A percentile compares a stretch with the other conserved stretches of the same genome.
Evolutionary conservation across 1,140 invertebrate species (phyloP).

Genomic region (Solenopsis invicta): DNA sequence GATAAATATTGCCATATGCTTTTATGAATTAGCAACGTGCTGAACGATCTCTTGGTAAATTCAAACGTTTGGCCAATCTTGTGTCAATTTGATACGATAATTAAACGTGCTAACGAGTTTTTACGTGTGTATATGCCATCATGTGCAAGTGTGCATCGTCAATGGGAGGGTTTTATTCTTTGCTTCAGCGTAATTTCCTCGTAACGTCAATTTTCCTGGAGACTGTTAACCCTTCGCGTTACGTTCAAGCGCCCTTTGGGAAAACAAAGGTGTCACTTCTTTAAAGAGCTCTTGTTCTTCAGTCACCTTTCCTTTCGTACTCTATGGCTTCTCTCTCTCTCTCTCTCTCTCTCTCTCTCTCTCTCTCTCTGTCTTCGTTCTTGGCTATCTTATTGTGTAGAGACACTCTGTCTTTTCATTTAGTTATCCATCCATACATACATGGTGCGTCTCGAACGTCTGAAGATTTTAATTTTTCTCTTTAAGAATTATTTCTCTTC

Average conservation of each 20-base stretch:
- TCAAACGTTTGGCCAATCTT: neutral
- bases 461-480: slow-evolving; percentile 59
- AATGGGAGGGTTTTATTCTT: slow-evolving; percentile 68
- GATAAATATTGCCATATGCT: neutral
- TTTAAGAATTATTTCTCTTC: neutral
- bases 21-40: neutral
- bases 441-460: slow-evolving; percentile 67
- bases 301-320: slow-evolving; percentile 44
- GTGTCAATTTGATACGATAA: slow-evolving; percentile 6
- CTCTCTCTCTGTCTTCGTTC: slow-evolving; percentile 39
- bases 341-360: slow-evolving; percentile 9
- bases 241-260: slow-evolving; percentile 77
- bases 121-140: slow-evolving; percentile 2
- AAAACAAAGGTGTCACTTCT: slow-evolving; percentile 83
- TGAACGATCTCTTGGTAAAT: neutral
- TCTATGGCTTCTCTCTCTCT: slow-evolving; percentile 50
- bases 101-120: slow-evolving; percentile 27
- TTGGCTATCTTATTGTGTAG: slow-evolving; percentile 71
- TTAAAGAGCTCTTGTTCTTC: slow-evolving; percentile 75
- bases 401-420: slow-evolving; percentile 49
- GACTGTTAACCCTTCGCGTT: slow-evolving; percentile 69
- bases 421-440: slow-evolving; percentile 44
- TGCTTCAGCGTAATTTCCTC: slow-evolving; percentile 77
- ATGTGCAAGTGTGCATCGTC: neutral
- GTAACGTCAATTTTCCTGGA: slow-evolving; percentile 77